Evolutionary conservation across 1,140 invertebrate species (phyloP).

Genomic region (Lanistes nyassanus): DNA sequence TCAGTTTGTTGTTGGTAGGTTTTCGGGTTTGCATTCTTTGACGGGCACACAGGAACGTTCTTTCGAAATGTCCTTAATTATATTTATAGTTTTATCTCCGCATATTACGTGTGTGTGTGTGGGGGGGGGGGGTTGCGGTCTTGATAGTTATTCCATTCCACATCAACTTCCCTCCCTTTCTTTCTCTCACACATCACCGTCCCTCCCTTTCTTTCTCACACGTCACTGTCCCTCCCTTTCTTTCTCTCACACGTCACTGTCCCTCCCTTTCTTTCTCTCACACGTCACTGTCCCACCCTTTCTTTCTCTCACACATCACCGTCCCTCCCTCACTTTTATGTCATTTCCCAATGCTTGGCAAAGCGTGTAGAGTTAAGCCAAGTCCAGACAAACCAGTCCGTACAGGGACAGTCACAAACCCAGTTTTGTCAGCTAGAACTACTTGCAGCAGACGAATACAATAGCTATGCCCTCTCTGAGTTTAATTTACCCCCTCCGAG

Average conservation of each 20-base stretch:
- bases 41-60: no score
- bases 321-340: background rate
- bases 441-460: background rate
- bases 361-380: no score
- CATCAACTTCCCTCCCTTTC: background rate
- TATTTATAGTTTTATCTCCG: no score
- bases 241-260: background rate
- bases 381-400: no score
- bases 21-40: no score
- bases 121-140: no score
- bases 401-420: background rate
- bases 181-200: background rate
- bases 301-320: background rate
- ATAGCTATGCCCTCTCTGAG: background rate
- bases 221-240: background rate
- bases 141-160: no score
- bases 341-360: no score
- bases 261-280: background rate
- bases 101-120: no score
- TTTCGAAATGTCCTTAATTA: no score
- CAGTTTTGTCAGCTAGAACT: background rate
- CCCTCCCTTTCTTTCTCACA: background rate
- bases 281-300: background rate
- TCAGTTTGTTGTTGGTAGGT: no score
- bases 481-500: no score